Conservation (phyloP, 2,797 vertebrate species). For the Chloroceryle inda region DNA sequence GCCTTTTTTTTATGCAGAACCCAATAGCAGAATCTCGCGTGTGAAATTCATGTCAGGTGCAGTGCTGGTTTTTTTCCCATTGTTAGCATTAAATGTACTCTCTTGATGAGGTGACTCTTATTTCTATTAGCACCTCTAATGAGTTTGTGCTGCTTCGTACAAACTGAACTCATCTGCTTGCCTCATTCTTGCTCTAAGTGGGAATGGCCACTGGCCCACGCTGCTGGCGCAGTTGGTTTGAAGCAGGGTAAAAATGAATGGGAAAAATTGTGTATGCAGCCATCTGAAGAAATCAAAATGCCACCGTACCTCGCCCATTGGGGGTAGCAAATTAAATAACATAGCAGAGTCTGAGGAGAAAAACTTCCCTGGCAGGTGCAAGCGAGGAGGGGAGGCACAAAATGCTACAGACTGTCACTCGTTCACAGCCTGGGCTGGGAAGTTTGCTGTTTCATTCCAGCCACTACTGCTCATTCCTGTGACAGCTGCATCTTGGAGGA, state of each 20-base stretch:
- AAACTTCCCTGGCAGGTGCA: background rate
- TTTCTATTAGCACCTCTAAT: slow-evolving; percentile 12
- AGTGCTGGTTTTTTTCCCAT: background rate
- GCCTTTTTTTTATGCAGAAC: background rate
- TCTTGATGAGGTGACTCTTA: slow-evolving; percentile 18
- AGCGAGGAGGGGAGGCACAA: background rate
- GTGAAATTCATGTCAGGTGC: background rate
- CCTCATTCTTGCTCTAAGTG: background rate
- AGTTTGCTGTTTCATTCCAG: background rate
- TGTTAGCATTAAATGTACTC: background rate
- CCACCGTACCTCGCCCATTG: background rate
- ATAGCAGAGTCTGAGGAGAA: background rate
- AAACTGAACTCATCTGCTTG: background rate
- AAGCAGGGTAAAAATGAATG: slow-evolving; percentile 18
- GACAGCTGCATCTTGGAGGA: background rate
- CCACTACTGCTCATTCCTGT: rapidly evolving
- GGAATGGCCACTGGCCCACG: background rate
- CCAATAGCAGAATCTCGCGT: background rate
- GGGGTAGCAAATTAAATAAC: background rate
- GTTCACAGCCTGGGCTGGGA: background rate
- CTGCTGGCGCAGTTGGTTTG: background rate
- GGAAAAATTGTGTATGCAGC: background rate
- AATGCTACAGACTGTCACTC: background rate
- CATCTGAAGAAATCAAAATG: background rate
- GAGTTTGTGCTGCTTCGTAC: background rate